Percentiles rank a stretch among this genome's conserved stretches.
phyloP scores from a whole-genome alignment of 2,113 vertebrate species.

The Anseranas semipalmata region DNA sequence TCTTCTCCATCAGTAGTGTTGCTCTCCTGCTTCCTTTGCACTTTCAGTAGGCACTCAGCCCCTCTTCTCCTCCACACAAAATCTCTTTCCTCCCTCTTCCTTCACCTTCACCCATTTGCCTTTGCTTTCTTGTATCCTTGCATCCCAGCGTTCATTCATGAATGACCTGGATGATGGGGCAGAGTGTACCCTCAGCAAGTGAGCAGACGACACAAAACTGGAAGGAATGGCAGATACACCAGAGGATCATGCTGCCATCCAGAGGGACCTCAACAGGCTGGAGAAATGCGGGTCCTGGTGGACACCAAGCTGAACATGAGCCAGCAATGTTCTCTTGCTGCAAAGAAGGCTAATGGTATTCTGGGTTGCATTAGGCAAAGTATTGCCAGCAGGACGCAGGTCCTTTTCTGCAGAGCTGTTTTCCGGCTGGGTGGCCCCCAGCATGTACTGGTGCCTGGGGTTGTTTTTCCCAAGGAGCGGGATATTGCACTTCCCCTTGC shows the following conservation, averaged over 20 bases:
- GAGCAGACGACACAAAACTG: neutral
- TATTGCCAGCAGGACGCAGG: neutral
- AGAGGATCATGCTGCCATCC: neutral
- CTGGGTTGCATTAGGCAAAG: neutral
- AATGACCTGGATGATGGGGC: neutral
- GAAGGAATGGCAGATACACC: neutral
- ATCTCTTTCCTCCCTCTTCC: neutral
- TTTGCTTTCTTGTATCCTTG: neutral
- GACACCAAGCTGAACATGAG: neutral
- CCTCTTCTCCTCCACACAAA: neutral
- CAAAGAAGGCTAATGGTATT: neutral
- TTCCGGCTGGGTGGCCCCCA: neutral
- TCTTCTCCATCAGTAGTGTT: neutral
- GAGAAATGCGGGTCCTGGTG: neutral
- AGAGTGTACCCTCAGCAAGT: neutral
- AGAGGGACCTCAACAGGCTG: neutral
- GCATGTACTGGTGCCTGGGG: neutral
- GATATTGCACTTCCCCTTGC: neutral
- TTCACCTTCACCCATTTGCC: neutral
- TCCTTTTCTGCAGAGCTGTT: neutral
- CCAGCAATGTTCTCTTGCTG: neutral
- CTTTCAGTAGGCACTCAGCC: neutral
- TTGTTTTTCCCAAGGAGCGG: neutral
- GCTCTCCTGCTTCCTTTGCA: neutral
- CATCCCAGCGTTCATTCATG: neutral